Conservation (phyloP, 1,140 invertebrate species). For the Steinernema khuongi region DNA sequence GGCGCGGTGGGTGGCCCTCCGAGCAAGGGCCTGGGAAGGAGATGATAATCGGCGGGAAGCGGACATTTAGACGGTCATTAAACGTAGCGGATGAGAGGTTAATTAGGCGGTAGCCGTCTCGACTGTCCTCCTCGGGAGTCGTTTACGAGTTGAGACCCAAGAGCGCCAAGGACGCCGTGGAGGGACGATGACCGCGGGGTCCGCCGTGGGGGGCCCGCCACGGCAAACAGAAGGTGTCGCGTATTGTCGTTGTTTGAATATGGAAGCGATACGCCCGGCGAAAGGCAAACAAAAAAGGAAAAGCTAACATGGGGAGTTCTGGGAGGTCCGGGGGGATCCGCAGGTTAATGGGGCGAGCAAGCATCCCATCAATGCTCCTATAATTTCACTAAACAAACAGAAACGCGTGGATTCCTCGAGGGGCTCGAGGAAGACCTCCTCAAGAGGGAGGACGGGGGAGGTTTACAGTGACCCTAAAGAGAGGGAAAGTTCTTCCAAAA, state of each 20-base stretch:
- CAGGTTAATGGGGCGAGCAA: background rate
- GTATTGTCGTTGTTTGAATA: background rate
- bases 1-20: background rate
- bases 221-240: background rate
- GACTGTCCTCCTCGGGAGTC: background rate
- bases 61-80: conserved; percentile 9
- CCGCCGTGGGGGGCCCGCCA: background rate
- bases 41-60: background rate
- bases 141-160: background rate
- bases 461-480: too few species aligned
- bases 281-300: conserved; percentile 2
- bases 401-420: background rate
- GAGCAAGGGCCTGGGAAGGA: background rate
- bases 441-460: too few species aligned
- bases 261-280: background rate
- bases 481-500: too few species aligned
- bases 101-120: conserved; percentile 2
- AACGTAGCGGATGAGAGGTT: conserved; percentile 3
- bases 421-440: background rate
- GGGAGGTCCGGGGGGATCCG: background rate
- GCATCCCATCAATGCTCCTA: background rate
- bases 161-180: background rate
- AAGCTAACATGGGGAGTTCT: background rate
- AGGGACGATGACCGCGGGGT: background rate
- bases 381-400: background rate